Evolutionary conservation across 2,888 invertebrate genomes (phyloP).

Genomic region (Sarcophaga variegata): DNA sequence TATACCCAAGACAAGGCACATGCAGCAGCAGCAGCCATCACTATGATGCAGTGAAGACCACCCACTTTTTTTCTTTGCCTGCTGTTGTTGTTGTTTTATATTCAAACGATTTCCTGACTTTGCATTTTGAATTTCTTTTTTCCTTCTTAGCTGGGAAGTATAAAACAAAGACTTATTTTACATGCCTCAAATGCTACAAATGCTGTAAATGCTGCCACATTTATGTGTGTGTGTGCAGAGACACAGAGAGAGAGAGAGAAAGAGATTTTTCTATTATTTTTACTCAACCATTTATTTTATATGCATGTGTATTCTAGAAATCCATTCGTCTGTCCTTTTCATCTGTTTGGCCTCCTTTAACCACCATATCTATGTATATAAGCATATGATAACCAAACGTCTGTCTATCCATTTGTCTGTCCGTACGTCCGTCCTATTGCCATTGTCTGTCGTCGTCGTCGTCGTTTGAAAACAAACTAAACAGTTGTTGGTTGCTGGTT

Average conservation of each 20-base stretch:
- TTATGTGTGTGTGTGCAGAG: conserved; percentile 5
- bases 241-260: neutral
- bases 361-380: conserved; percentile 31
- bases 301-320: too few relatives aligned
- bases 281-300: too few relatives aligned
- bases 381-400: conserved; percentile 43
- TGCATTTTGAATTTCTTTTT: neutral
- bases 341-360: conserved; percentile 33
- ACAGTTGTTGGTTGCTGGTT: neutral
- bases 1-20: conserved; percentile 21
- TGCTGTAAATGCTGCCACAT: conserved; percentile 11
- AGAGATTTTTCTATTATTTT: conserved; percentile 11
- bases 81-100: neutral
- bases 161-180: neutral
- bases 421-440: neutral
- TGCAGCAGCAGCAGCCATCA: neutral
- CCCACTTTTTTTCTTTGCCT: neutral
- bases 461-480: conserved; percentile 52
- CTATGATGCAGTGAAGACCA: neutral
- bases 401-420: neutral
- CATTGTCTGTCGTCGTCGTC: neutral
- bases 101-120: conserved; percentile 13
- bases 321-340: too few relatives aligned
- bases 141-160: neutral
- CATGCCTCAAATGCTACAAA: neutral